phyloP scores from a whole-genome alignment of 2,888 invertebrate species.

The Geophilus truncorum region DNA sequence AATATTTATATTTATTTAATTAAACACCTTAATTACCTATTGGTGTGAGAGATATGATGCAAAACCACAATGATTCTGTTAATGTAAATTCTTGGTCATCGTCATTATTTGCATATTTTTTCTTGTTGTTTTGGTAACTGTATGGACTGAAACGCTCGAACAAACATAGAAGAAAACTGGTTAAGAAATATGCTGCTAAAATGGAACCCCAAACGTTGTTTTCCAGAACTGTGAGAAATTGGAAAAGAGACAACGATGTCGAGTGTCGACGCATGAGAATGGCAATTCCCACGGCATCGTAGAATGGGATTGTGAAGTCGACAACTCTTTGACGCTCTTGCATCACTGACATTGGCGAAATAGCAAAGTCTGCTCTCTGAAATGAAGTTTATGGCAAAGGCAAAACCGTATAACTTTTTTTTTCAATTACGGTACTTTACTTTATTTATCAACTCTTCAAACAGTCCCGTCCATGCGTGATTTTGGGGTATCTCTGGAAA shows the following conservation, averaged over 20 bases:
- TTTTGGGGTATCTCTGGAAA: slow-evolving; percentile 87
- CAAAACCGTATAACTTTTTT: background rate
- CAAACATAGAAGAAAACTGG: slow-evolving; percentile 81
- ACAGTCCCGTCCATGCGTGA: slow-evolving; percentile 60
- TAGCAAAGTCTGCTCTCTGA: slow-evolving; percentile 80
- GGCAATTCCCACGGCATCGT: slow-evolving; percentile 94
- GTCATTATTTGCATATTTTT: slow-evolving; percentile 74
- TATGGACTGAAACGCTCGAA: slow-evolving; percentile 97
- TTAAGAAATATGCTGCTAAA: slow-evolving; percentile 88
- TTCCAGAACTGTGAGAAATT: slow-evolving; percentile 92
- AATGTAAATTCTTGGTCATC: slow-evolving; percentile 92
- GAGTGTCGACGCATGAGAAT: slow-evolving; percentile 90
- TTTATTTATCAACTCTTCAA: slow-evolving; percentile 15
- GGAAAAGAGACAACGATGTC: slow-evolving; percentile 86
- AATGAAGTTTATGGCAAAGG: slow-evolving; percentile 32
- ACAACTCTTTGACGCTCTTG: slow-evolving; percentile 94
- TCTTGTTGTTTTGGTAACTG: slow-evolving; percentile 89
- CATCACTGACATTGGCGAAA: slow-evolving; percentile 93
- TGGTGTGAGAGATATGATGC: slow-evolving; percentile 96
- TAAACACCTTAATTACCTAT: slow-evolving; percentile 50
- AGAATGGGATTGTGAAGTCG: slow-evolving; percentile 97
- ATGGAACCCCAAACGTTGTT: slow-evolving; percentile 96
- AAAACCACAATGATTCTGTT: slow-evolving; percentile 97
- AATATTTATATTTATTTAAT: background rate
- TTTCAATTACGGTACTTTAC: background rate